Evolutionary conservation across 2,113 vertebrate species (phyloP).

Genomic region (Channa maculata): DNA sequence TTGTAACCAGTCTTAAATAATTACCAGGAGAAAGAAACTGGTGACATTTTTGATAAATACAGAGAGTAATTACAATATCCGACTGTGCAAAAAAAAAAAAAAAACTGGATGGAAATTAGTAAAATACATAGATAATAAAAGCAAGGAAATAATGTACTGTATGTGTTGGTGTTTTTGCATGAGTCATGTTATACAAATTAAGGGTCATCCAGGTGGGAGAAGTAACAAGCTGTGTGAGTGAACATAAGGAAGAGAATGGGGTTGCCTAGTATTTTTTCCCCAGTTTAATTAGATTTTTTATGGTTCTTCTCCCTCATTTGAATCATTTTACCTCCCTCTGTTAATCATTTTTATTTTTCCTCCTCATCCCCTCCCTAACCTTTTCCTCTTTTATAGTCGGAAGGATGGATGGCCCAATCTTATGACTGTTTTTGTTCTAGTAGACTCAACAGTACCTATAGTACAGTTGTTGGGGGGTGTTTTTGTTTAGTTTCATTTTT

Average conservation of each 20-base stretch:
- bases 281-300: constrained; percentile 8
- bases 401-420: constrained; percentile 33
- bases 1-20: not conserved
- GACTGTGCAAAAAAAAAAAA: too few relatives aligned
- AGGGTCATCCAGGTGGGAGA: not conserved
- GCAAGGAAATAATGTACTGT: too few relatives aligned
- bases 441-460: not conserved
- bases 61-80: not conserved
- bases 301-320: not conserved
- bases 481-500: too few relatives aligned
- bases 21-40: not conserved
- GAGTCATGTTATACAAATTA: too few relatives aligned
- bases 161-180: too few relatives aligned
- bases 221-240: not conserved
- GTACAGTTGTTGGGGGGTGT: too few relatives aligned
- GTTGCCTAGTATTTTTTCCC: not conserved
- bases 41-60: not conserved
- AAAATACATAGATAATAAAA: too few relatives aligned
- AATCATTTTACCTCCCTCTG: not conserved
- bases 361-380: not conserved
- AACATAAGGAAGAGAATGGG: not conserved
- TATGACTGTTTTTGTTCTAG: constrained; percentile 29
- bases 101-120: too few relatives aligned
- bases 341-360: constrained; percentile 34
- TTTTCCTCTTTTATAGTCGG: constrained; percentile 17